Evolutionary conservation across 2,113 vertebrate genomes (phyloP), one percentile per base, ranked within the genome.

Genomic region (Xyrauchen texanus): DNA sequence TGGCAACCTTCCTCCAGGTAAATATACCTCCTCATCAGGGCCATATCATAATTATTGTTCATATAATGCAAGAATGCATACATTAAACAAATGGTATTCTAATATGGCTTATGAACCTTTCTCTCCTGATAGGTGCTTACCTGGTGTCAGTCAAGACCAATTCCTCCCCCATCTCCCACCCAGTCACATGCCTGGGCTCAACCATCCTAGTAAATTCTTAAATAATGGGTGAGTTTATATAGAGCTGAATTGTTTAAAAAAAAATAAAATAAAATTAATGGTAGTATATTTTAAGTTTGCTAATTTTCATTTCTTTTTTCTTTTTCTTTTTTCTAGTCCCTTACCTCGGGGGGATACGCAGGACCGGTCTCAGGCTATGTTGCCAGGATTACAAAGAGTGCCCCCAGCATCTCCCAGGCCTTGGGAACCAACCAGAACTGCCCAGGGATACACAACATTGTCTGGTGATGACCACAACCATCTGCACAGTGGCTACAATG

Each of bases 1-100:
- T 96, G 95, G 95, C 91, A 93, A 83, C 91, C 93, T 75, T 89
- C 92, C 81, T 81, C 92, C 94, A 96, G 95, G 95, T 95, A 66
- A 83, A 91, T 83, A 21, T 6, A 77, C 83, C n/a, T 34, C 8
- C 7, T 0, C 7, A 63, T 46, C 15, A 16, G 6, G 45, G 45
- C 12, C 45, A 46, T 4, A 61, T 4, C 8, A 53, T 4, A 10
- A 10, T 4, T 3, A 49, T 8, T 49, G 8, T 34, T 34, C 21
- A 34, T 34, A 34, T 34, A 1, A 34, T 34, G 21, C 21, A 34
- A 34, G 21, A 34, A 34, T 34, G 3, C 1, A 34, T 34, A 34
- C 21, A 34, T 34, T 1, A 34, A 3, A 34, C 21, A 34, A 34
- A 3, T 34, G 21, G 21, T 34, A 34, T 34, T 34, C 21, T 34